These are phyloP conservation scores for Sycobia sp. DNA, from an alignment of 1,140 invertebrate genomes.

Conservation along the genomic window DNA sequence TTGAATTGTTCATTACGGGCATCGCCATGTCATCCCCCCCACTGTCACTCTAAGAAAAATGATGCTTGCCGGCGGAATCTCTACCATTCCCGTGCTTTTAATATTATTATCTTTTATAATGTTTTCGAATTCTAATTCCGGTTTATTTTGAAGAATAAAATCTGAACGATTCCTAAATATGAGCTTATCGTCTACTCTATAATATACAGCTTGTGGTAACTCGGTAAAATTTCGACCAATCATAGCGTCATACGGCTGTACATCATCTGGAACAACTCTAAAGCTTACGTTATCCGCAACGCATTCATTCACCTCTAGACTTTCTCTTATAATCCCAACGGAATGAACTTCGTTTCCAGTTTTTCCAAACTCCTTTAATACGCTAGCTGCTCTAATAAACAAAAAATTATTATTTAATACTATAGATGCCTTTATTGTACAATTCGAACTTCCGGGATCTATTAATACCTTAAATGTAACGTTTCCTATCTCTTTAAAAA, in stretches of 20 bases:
- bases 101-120: too few species aligned
- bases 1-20: too few species aligned
- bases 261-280: constrained; percentile 22
- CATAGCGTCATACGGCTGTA: background rate
- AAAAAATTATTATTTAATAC: constrained; percentile 20
- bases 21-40: too few species aligned
- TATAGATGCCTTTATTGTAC: constrained; percentile 28
- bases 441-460: too few species aligned
- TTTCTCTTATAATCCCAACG: constrained; percentile 12
- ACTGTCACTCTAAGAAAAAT: too few species aligned
- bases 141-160: too few species aligned
- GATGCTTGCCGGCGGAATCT: too few species aligned
- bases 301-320: constrained; percentile 11
- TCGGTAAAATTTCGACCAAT: background rate
- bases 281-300: constrained; percentile 5
- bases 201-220: background rate
- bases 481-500: too few species aligned
- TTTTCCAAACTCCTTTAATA: constrained; percentile 29
- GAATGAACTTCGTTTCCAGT: constrained; percentile 17
- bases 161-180: too few species aligned
- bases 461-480: too few species aligned
- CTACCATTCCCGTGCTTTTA: too few species aligned
- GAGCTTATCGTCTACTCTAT: background rate
- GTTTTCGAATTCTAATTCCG: too few species aligned
- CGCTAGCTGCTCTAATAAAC: constrained; percentile 4